Conservation (phyloP, 2,113 vertebrate species). For the Gavia stellata region DNA sequence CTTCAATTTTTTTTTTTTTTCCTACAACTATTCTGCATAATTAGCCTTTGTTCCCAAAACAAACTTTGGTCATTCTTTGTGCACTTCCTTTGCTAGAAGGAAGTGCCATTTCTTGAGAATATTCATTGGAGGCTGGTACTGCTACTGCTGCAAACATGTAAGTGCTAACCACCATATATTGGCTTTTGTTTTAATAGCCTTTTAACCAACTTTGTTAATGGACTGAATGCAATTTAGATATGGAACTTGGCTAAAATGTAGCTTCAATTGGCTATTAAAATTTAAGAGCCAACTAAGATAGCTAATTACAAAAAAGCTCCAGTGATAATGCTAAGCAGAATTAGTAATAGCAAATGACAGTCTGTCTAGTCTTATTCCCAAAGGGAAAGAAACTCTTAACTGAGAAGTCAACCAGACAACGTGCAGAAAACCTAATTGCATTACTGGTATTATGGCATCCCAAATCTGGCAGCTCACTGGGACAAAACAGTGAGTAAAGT, state of each 20-base stretch:
- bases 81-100: constrained; percentile 21
- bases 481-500: constrained; percentile 46
- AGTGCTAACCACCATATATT: constrained; percentile 68
- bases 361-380: constrained; percentile 82
- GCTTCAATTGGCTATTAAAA: constrained; percentile 87
- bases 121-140: constrained; percentile 18
- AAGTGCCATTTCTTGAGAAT: constrained; percentile 28
- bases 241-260: constrained; percentile 83
- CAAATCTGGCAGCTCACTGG: constrained; percentile 70
- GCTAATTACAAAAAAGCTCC: constrained; percentile 82
- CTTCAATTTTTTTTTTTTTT: background rate
- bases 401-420: constrained; percentile 78
- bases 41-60: background rate
- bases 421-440: constrained; percentile 71
- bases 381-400: constrained; percentile 75
- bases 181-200: constrained; percentile 81
- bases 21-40: background rate
- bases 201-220: constrained; percentile 87
- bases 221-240: constrained; percentile 83
- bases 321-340: constrained; percentile 79
- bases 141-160: constrained; percentile 30
- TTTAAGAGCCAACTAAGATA: constrained; percentile 85
- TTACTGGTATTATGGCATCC: constrained; percentile 67
- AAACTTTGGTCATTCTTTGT: background rate
- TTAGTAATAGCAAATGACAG: constrained; percentile 82